Evolutionary conservation across 1,140 invertebrate species (phyloP).

Genomic region (Drosophila arawakana): DNA sequence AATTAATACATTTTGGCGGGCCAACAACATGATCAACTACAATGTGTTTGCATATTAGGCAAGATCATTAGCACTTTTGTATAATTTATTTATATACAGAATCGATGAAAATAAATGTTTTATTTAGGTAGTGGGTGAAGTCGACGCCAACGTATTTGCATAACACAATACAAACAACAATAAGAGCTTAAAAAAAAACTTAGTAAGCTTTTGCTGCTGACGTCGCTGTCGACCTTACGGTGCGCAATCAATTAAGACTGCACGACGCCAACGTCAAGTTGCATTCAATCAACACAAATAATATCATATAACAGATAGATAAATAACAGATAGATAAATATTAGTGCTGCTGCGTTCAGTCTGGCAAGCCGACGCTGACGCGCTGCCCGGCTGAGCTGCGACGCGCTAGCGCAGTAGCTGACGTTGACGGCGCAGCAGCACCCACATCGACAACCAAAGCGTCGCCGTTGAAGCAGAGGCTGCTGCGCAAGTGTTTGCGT

Average conservation of each 20-base stretch:
- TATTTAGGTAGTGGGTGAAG: constrained; percentile 47
- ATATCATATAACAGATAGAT: constrained; percentile 31
- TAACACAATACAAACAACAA: constrained; percentile 7
- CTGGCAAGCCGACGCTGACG: constrained; percentile 77
- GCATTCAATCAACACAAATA: constrained; percentile 48
- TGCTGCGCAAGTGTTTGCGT: constrained; percentile 82
- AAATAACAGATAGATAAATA: constrained; percentile 19
- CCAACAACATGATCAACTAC: constrained; percentile 37
- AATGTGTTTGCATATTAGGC: constrained; percentile 61
- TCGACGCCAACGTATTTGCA: constrained; percentile 8
- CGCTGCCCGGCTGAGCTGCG: constrained; percentile 84
- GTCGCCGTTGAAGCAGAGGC: constrained; percentile 79
- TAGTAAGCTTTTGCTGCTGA: constrained; percentile 11
- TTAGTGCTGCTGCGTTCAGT: constrained; percentile 51
- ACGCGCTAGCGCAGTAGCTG: constrained; percentile 73
- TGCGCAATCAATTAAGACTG: constrained; percentile 38
- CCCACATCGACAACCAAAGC: constrained; percentile 71
- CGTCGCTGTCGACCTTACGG: constrained; percentile 22
- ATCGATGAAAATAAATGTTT: not conserved
- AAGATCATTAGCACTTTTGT: constrained; percentile 66
- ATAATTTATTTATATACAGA: constrained; percentile 26
- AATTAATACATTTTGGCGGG: constrained; percentile 73
- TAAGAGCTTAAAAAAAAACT: not conserved
- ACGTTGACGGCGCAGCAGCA: constrained; percentile 74
- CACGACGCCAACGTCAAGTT: constrained; percentile 43